Base-by-base conservation (phyloP, 1,140 invertebrate species). In the Ditylenchus dipsaci region DNA sequence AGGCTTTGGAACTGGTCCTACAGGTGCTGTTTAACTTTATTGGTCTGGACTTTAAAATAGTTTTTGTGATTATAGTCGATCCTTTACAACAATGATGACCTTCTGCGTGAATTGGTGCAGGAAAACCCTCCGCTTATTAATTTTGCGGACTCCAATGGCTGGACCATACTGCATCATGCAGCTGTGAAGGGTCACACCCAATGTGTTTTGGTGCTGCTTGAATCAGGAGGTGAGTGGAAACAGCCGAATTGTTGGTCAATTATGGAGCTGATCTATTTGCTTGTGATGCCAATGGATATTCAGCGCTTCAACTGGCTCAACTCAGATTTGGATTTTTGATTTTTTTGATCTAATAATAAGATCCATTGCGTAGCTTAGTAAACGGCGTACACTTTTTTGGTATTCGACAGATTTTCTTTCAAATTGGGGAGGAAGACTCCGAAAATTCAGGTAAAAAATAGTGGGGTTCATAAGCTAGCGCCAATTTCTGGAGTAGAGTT, bases 261-360 rank as follows among this genome's bases (percentile, higher is more conserved):
- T 86, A 88, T 65, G 88, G 89, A 57, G 90, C 90, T 0, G 87
- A 89, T 78, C 79, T 91, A 15, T 77, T 85, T 23, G 83, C 88
- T 0, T 80, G 86, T 59, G 90, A 92, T 82, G 85, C 84, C 33
- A 38, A 5, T 38, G 33, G 33, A 38, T 38, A 38, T 38, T 38
- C 88, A 0, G 85, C 91, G 0, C 84, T 91, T 21, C 88, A 90
- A 67, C 84, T 93, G 27, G 90, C 91, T 0, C 88, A 90, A 75
- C 88, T 90, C 76, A 86, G 86, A 38, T n/a, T n/a, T n/a, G n/a
- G n/a, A n/a, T n/a, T n/a, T n/a, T n/a, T n/a, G n/a, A n/a, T n/a
- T n/a, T n/a, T n/a, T n/a, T n/a, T n/a, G n/a, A n/a, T n/a, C n/a
- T n/a, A n/a, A n/a, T n/a, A n/a, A n/a, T n/a, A n/a, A n/a, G n/a